These are phyloP conservation scores for Sarcophaga subvicina DNA, from an alignment of 2,888 invertebrate genomes.

Conservation along the genomic window DNA sequence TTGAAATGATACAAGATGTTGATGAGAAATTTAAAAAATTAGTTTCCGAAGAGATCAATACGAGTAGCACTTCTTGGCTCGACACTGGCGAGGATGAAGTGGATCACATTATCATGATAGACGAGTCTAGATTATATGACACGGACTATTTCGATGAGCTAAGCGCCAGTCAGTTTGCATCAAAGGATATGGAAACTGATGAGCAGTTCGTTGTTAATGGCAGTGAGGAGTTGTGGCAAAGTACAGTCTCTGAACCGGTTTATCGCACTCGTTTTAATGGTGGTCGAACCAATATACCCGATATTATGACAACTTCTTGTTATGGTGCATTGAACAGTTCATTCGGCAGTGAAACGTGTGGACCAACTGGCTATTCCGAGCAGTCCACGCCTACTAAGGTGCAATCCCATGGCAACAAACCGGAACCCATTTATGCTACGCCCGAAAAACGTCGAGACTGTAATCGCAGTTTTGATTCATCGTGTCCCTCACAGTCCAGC, in stretches of 20 bases:
- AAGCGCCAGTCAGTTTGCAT: constrained; percentile 71
- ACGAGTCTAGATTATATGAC: constrained; percentile 79
- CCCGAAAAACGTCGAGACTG: constrained; percentile 78
- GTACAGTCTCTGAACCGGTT: constrained; percentile 72
- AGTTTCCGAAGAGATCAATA: constrained; percentile 37
- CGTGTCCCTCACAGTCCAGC: constrained; percentile 78
- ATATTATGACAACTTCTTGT: constrained; percentile 81
- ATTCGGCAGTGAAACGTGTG: constrained; percentile 72
- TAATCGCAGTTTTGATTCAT: constrained; percentile 78
- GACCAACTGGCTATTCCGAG: constrained; percentile 60
- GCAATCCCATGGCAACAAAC: constrained; percentile 30
- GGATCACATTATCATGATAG: constrained; percentile 79
- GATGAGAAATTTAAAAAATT: constrained; percentile 79
- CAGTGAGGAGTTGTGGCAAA: constrained; percentile 72
- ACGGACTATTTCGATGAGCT: constrained; percentile 79
- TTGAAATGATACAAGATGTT: constrained; percentile 79
- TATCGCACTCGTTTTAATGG: constrained; percentile 69
- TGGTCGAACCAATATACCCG: constrained; percentile 71
- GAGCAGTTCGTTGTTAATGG: constrained; percentile 49
- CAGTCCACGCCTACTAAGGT: constrained; percentile 32
- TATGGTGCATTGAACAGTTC: constrained; percentile 80
- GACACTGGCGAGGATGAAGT: constrained; percentile 66
- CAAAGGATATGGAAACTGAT: constrained; percentile 40
- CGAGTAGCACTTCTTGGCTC: constrained; percentile 42
- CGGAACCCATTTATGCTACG: constrained; percentile 78